Percentiles rank a stretch among this genome's conserved stretches.
These are phyloP conservation scores for Amniataba percoides DNA, from an alignment of 2,797 vertebrate genomes.

Conservation along the genomic window DNA sequence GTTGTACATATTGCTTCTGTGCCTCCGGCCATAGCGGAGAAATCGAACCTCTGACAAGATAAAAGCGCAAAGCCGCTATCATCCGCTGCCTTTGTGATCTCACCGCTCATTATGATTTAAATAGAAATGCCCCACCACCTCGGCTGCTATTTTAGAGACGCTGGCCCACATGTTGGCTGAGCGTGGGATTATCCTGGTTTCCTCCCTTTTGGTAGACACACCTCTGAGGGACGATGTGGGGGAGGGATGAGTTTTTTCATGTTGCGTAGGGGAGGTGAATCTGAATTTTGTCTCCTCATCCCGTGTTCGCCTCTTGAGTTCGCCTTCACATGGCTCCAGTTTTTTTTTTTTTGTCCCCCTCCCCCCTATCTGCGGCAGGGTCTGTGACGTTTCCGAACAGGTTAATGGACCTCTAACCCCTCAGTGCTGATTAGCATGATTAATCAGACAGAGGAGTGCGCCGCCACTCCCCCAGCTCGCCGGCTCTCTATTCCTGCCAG, in stretches of 20 bases:
- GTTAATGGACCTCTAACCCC: slow-evolving; percentile 83
- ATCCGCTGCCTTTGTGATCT: slow-evolving; percentile 58
- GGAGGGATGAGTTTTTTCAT: slow-evolving; percentile 8
- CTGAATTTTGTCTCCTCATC: slow-evolving; percentile 49
- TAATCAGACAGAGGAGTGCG: slow-evolving; percentile 75
- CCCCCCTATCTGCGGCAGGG: slow-evolving; percentile 53
- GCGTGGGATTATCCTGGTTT: slow-evolving; percentile 43
- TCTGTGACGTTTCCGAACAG: slow-evolving; percentile 66
- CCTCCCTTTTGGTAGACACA: slow-evolving; percentile 35
- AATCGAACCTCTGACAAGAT: slow-evolving; percentile 37
- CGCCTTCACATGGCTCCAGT: slow-evolving; percentile 22
- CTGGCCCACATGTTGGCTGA: slow-evolving; percentile 53
- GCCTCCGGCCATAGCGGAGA: slow-evolving; percentile 34
- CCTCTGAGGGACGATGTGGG: slow-evolving; percentile 20
- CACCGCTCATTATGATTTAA: slow-evolving; percentile 63
- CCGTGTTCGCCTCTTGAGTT: slow-evolving; percentile 43
- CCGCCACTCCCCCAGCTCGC: slow-evolving; percentile 40
- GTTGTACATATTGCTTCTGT: slow-evolving; percentile 29
- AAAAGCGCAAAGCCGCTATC: slow-evolving; percentile 31
- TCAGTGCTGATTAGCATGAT: slow-evolving; percentile 82
- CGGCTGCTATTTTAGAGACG: slow-evolving; percentile 52
- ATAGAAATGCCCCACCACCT: slow-evolving; percentile 54
- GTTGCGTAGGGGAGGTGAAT: slow-evolving; percentile 32
- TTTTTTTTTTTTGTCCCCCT: slow-evolving; percentile 13
- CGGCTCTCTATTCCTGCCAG: slow-evolving; percentile 74